Evolutionary conservation across 2,888 invertebrate genomes (phyloP), one percentile per base, ranked within the genome.

Genomic region (Euproctis similis): DNA sequence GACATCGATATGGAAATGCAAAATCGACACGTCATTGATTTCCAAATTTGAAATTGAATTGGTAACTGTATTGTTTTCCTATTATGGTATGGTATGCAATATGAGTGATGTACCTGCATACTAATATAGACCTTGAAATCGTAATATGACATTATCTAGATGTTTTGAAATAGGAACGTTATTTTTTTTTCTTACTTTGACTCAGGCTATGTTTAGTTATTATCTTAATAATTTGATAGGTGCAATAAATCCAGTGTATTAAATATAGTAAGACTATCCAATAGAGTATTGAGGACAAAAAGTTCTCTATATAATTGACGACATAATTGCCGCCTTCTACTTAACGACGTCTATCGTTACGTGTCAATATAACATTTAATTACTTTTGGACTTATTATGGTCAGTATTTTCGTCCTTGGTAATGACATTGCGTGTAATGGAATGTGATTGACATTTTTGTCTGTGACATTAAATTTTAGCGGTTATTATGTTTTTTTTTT

Each of bases 391-490:
- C 34, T 23, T 43, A 47, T 4, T 6, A 4, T 32, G 52, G 41
- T 36, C 8, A 30, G 34, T 46, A 37, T 49, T 37, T 35, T 34
- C 26, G 41, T 31, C 52, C 48, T 48, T 48, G 48, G 35, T 39
- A 51, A 24, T 48, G 48, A 51, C 48, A 47, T 43, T 48, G 52
- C 22, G 8, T 28, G 28, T n/a, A 26, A 32, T 13, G 41, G 33
- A 51, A 46, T 42, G 36, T 31, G 35, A 51, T 44, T 39, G 44
- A 43, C 41, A 38, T 25, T 47, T 37, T 39, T 46, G 30, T 31
- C 14, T 25, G 10, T 27, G 28, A 19, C 29, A 16, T 30, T 24
- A 4, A 7, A 30, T 36, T 39, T 28, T 21, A 16, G n/a, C n/a
- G n/a, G n/a, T n/a, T n/a, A 21, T 8, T 4, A 1, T 1, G 8